Evolutionary conservation across 2,113 vertebrate species (phyloP).

Genomic region (Boleophthalmus pectinirostris): DNA sequence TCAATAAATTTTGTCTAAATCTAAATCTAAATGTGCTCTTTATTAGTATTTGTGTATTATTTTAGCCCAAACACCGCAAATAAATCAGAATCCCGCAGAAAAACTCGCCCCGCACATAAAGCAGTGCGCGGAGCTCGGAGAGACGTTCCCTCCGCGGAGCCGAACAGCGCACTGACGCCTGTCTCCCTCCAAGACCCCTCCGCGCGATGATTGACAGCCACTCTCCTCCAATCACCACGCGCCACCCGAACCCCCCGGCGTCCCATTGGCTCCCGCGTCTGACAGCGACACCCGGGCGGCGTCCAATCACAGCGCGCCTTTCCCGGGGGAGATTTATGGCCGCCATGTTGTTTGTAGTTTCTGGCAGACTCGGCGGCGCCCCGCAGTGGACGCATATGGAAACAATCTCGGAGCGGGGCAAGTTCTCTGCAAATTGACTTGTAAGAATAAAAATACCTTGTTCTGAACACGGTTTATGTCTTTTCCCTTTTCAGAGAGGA

Average conservation of each 20-base stretch:
- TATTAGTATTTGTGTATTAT: background rate
- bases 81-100: background rate
- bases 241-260: background rate
- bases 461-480: slow-evolving; percentile 34
- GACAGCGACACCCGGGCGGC: background rate
- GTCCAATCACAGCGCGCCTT: slow-evolving; percentile 50
- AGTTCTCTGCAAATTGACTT: slow-evolving; percentile 46
- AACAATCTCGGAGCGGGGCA: slow-evolving; percentile 35
- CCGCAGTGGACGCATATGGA: slow-evolving; percentile 66
- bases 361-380: slow-evolving; percentile 66
- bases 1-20: too few relatives aligned
- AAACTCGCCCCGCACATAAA: too few relatives aligned
- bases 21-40: too few relatives aligned
- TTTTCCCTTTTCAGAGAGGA: slow-evolving; percentile 28
- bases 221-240: slow-evolving; percentile 59
- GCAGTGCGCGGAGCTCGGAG: slow-evolving; percentile 49
- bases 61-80: background rate
- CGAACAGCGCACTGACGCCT: slow-evolving; percentile 64
- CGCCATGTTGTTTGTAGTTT: background rate
- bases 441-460: slow-evolving; percentile 52
- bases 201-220: slow-evolving; percentile 71
- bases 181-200: slow-evolving; percentile 21
- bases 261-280: slow-evolving; percentile 43
- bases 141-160: slow-evolving; percentile 64
- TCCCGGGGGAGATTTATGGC: slow-evolving; percentile 1